These are phyloP conservation scores for Eulimnadia texana DNA, from an alignment of 1,140 invertebrate species.

Conservation along the genomic window DNA sequence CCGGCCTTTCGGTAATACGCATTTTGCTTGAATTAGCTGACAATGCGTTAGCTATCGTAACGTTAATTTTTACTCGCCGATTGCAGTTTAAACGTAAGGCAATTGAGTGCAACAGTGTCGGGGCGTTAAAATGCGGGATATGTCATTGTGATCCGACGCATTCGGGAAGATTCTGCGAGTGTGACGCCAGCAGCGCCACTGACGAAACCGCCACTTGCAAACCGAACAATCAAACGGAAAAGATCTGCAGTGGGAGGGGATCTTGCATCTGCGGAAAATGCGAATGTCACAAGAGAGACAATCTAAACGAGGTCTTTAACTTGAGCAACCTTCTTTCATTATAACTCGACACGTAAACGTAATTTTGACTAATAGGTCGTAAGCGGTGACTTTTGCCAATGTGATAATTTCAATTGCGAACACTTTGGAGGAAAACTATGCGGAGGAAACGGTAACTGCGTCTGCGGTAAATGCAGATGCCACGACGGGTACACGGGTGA, in stretches of 20 bases:
- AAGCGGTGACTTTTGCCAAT: constrained; percentile 36
- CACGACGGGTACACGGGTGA: constrained; percentile 13
- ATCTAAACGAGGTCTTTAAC: constrained; percentile 5
- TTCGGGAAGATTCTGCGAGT: constrained; percentile 35
- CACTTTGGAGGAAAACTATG: constrained; percentile 33
- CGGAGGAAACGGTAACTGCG: constrained; percentile 39
- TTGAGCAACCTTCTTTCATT: background rate
- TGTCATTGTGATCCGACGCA: constrained; percentile 31
- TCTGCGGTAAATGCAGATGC: constrained; percentile 41
- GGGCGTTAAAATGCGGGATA: constrained; percentile 32
- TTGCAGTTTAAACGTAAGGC: constrained; percentile 14
- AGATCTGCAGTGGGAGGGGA: constrained; percentile 20
- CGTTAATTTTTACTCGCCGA: background rate
- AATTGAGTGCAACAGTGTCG: constrained; percentile 18
- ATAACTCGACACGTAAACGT: background rate
- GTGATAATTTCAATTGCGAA: constrained; percentile 38
- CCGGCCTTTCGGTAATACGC: constrained; percentile 25
- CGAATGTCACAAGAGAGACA: constrained; percentile 20
- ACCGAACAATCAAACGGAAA: constrained; percentile 18
- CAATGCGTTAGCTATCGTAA: no score
- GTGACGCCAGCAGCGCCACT: constrained; percentile 23
- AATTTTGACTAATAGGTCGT: constrained; percentile 21
- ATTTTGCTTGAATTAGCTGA: no score
- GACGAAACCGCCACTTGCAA: constrained; percentile 27
- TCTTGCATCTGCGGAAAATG: constrained; percentile 23